A percentile compares a stretch with the other conserved stretches of the same genome.
These are phyloP conservation scores for Chloromyia formosa DNA, from an alignment of 2,888 invertebrate species.

Conservation along the genomic window DNA sequence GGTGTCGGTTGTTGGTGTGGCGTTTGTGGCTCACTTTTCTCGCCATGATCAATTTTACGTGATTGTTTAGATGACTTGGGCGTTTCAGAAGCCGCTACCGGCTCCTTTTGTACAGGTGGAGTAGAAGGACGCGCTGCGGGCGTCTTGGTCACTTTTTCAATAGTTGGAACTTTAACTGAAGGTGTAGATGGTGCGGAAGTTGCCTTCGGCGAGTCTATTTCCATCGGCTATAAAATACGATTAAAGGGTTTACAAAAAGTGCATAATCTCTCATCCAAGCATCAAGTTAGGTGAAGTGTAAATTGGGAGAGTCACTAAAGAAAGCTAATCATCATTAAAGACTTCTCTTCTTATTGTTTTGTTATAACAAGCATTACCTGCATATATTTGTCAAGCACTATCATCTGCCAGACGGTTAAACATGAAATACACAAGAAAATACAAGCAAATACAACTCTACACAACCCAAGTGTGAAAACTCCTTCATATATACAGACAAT, in stretches of 20 bases:
- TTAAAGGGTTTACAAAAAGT: no score
- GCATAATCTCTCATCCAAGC: no score
- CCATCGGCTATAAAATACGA: constrained; percentile 48
- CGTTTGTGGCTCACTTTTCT: constrained; percentile 49
- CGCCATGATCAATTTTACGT: constrained; percentile 46
- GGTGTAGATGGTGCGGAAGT: constrained; percentile 9
- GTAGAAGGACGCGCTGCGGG: constrained; percentile 30
- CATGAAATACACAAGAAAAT: constrained; percentile 42
- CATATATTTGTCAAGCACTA: constrained; percentile 60
- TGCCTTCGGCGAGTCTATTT: constrained; percentile 45
- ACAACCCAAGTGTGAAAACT: constrained; percentile 3
- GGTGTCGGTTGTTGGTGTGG: background rate
- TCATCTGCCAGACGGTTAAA: constrained; percentile 56
- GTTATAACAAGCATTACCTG: constrained; percentile 57
- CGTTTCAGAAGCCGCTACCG: constrained; percentile 33
- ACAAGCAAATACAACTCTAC: constrained; percentile 44
- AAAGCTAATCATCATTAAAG: background rate
- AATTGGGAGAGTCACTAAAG: no score
- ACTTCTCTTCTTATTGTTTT: background rate
- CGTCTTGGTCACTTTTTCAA: constrained; percentile 45
- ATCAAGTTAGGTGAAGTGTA: no score
- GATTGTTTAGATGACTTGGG: constrained; percentile 45
- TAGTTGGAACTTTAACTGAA: constrained; percentile 19
- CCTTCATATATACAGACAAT: background rate
- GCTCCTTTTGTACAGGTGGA: constrained; percentile 40